These are phyloP conservation scores for Thamnaconus septentrionalis DNA, from an alignment of 2,113 vertebrate genomes.

Conservation along the genomic window DNA sequence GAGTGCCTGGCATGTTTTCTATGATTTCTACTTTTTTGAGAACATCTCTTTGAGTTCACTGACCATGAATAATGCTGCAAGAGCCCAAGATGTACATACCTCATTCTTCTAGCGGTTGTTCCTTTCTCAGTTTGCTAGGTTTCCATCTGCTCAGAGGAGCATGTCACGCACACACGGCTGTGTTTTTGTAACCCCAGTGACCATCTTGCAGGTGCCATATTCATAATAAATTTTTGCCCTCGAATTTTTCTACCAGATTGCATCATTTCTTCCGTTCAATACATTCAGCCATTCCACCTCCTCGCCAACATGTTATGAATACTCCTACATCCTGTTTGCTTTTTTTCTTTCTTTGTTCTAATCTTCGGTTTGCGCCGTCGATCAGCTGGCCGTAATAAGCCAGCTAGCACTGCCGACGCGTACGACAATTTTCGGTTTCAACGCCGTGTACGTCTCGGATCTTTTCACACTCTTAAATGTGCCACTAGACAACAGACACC, in stretches of 20 bases:
- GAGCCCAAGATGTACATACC: constrained; percentile 97
- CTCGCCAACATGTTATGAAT: constrained; percentile 52
- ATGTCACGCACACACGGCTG: constrained; percentile 88
- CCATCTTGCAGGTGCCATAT: constrained; percentile 99
- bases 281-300: constrained; percentile 81
- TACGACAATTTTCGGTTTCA: too few species aligned
- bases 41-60: constrained; percentile 83
- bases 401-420: too few species aligned
- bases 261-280: constrained; percentile 88
- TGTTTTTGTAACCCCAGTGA: constrained; percentile 97
- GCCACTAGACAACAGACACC: too few species aligned
- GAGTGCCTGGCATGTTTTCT: constrained; percentile 93
- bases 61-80: constrained; percentile 98
- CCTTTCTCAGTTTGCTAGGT: constrained; percentile 96
- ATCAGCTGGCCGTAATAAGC: too few species aligned
- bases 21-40: constrained; percentile 70
- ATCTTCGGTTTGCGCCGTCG: background rate
- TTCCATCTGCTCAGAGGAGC: constrained; percentile 85
- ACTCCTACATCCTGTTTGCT: constrained; percentile 54
- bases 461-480: too few species aligned
- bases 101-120: constrained; percentile 97
- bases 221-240: constrained; percentile 99
- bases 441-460: too few species aligned
- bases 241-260: constrained; percentile 94
- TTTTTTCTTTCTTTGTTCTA: constrained; percentile 1